Percentiles rank a stretch among this genome's conserved stretches.
phyloP scores from a whole-genome alignment of 2,113 vertebrate genomes.

The Dromas ardeola region DNA sequence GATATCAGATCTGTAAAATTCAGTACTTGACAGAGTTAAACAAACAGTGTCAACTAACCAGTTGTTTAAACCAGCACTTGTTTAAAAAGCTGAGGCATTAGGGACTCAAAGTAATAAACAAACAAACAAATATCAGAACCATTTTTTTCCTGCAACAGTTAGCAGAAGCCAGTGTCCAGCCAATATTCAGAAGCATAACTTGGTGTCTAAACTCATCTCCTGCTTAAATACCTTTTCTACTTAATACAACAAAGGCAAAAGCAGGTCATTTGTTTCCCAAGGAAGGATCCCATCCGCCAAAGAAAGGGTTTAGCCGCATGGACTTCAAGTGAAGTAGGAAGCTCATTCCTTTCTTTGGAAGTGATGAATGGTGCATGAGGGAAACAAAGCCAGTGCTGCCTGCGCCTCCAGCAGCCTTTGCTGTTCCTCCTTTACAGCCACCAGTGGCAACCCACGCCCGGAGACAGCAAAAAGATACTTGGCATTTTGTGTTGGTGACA shows the following conservation, averaged over 20 bases:
- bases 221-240: background rate
- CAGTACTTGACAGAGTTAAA: background rate
- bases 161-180: background rate
- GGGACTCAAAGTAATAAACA: background rate
- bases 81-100: background rate
- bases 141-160: background rate
- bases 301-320: background rate
- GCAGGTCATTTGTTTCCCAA: background rate
- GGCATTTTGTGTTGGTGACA: background rate
- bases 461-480: too few species aligned
- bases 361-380: background rate
- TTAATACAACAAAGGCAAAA: background rate
- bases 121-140: background rate
- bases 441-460: accelerated
- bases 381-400: background rate
- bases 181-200: background rate
- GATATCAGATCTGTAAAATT: background rate
- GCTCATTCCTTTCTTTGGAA: background rate
- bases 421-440: accelerated
- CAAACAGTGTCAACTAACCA: background rate
- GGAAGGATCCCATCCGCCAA: background rate
- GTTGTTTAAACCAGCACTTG: background rate
- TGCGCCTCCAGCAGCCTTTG: accelerated
- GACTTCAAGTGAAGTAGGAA: background rate
- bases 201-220: background rate